Base-by-base conservation (phyloP, 2,113 vertebrate species). In the Antechinus stuartii region DNA sequence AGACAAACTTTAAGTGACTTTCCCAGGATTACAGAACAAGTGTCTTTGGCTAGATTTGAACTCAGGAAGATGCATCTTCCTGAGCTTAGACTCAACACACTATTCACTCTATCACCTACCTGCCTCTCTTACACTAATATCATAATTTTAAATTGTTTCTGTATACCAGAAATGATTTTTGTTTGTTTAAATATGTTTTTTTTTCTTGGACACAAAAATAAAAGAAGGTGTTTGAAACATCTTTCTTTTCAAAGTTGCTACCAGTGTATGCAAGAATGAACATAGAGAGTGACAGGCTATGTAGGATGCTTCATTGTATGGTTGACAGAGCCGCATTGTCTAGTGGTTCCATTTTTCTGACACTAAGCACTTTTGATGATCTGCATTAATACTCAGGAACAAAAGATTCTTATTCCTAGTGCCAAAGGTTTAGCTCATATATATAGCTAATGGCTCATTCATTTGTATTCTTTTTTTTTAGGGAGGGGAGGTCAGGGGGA, bases 321-420 rank as follows among this genome's bases (percentile, higher is more conserved):
- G 11, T 94, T 97, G 97, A 96, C 3, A 57, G 96, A 93, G 54
- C 97, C 97, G 95, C 57, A 42, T 96, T 95, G 93, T 98, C 98
- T 98, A n/a, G 10, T 97, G 96, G 98, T 94, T 93, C 98, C 96
- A 22, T 95, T 96, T 98, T 96, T 92, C 54, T 95, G 96, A 94
- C 93, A 0, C 95, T 93, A 55, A 97, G 97, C 35, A 98, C 98
- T 97, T 98, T 61, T 96, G 0, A 96, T 98, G 49, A 97, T 94
- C 92, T 0, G 95, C 97, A 97, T 94, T 91, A 24, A 96, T 91
- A 97, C 94, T 19, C 89, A 93, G 93, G 90, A n/a, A 94, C 0
- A 96, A 54, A 96, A 90, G 35, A 90, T 27, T 25, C 92, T 23
- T 96, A 50, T 92, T 35, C 94, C 93, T 76, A 35, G 98, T 91